phyloP scores from a whole-genome alignment of 2,797 vertebrate species.

The Denticeps clupeoides region DNA sequence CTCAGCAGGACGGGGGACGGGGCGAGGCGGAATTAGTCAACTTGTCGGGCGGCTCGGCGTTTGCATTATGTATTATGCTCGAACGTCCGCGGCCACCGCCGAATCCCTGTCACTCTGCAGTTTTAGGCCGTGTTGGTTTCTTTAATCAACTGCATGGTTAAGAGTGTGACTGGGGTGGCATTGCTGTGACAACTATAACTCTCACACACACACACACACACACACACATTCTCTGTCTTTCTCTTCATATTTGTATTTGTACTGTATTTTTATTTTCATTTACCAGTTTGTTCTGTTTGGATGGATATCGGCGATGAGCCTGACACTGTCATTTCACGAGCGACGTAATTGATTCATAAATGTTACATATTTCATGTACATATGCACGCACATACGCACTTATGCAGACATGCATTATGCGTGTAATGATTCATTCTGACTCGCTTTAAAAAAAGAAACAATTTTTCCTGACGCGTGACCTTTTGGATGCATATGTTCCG shows the following conservation, averaged over 20 bases:
- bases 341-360: too few relatives aligned
- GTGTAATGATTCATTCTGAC: slow-evolving; percentile 1
- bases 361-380: slow-evolving; percentile 9
- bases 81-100: too few relatives aligned
- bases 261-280: too few relatives aligned
- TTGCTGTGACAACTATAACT: too few relatives aligned
- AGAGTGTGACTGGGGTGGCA: not conserved
- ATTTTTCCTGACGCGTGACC: slow-evolving; percentile 22
- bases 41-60: slow-evolving; percentile 2
- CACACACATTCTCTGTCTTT: too few relatives aligned
- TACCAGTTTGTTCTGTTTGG: not conserved
- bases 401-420: not conserved
- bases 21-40: not conserved
- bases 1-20: not conserved
- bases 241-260: too few relatives aligned
- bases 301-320: slow-evolving; percentile 1
- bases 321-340: slow-evolving; percentile 1
- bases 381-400: not conserved
- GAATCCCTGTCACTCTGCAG: not conserved
- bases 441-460: not conserved
- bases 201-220: too few relatives aligned
- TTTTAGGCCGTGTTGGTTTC: slow-evolving; percentile 1
- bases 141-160: not conserved
- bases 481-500: slow-evolving; percentile 21
- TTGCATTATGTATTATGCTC: too few relatives aligned